These are phyloP conservation scores for Clitarchus hookeri DNA, from an alignment of 2,888 invertebrate species.

Conservation along the genomic window DNA sequence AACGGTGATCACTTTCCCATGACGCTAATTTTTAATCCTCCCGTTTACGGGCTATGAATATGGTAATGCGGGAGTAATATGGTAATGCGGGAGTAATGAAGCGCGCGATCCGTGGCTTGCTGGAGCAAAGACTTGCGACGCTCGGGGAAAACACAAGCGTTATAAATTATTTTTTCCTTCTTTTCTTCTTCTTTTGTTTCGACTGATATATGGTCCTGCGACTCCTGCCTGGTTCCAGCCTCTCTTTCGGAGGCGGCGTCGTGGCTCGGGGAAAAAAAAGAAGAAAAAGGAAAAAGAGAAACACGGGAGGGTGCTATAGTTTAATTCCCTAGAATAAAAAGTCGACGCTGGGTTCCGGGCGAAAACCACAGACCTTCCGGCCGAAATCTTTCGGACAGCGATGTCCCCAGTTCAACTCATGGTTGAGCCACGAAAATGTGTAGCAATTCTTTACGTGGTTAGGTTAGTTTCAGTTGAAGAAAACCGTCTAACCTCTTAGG, in stretches of 20 bases:
- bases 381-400: too few species aligned
- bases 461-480: too few species aligned
- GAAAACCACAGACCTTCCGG: too few species aligned
- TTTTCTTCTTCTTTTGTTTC: not conserved
- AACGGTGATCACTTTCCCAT: not conserved
- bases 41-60: not conserved
- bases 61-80: not conserved
- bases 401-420: too few species aligned
- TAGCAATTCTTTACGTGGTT: too few species aligned
- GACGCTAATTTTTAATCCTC: constrained; percentile 9
- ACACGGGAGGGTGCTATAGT: too few species aligned
- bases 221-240: not conserved
- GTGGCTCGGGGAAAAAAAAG: not conserved
- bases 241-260: not conserved
- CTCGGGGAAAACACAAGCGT: not conserved
- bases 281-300: too few species aligned
- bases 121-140: not conserved
- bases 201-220: not conserved
- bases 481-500: too few species aligned
- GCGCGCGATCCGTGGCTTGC: too few species aligned
- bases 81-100: not conserved
- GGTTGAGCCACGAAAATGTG: too few species aligned
- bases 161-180: not conserved
- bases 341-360: too few species aligned
- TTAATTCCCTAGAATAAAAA: too few species aligned